These are phyloP conservation scores for Montipora sp. DNA, from an alignment of 64 coral and sea anemone genomes.

Conservation along the genomic window DNA sequence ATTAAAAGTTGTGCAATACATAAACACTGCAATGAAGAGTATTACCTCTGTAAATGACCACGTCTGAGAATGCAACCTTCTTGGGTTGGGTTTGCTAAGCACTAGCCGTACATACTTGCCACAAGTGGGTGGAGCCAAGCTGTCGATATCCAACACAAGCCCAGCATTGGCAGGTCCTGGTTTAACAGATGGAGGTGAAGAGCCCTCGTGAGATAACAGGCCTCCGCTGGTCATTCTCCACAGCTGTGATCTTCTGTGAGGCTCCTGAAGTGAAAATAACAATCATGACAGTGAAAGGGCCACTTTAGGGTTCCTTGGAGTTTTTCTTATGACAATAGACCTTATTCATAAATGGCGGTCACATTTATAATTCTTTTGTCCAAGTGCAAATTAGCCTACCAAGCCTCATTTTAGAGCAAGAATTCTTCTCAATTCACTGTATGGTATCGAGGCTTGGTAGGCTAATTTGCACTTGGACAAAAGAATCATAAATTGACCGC, in stretches of 20 bases:
- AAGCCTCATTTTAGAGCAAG: too few species aligned
- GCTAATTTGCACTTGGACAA: too few species aligned
- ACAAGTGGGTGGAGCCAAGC: conserved; percentile 84
- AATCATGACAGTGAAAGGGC: too few species aligned
- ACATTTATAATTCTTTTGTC: too few species aligned
- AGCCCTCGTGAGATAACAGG: conserved; percentile 86
- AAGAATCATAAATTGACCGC: too few species aligned
- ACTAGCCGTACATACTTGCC: conserved; percentile 85
- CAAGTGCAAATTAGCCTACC: too few species aligned
- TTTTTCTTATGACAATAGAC: too few species aligned
- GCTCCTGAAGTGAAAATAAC: conserved; percentile 55
- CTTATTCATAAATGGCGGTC: too few species aligned
- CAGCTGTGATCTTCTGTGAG: conserved; percentile 90
- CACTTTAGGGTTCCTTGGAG: too few species aligned
- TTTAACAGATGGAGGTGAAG: conserved; percentile 85
- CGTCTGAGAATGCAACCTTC: conserved; percentile 83
- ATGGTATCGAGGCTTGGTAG: too few species aligned
- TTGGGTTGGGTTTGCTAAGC: conserved; percentile 81
- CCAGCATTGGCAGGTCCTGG: conserved; percentile 76
- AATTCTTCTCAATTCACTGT: too few species aligned
- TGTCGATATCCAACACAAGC: conserved; percentile 95
- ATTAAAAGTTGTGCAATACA: too few species aligned
- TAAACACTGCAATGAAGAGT: neutral
- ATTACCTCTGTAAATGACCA: conserved; percentile 95
- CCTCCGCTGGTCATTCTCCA: conserved; percentile 94